phyloP scores from a whole-genome alignment of 1,140 invertebrate species.

The Thaumatotibia leucotreta region DNA sequence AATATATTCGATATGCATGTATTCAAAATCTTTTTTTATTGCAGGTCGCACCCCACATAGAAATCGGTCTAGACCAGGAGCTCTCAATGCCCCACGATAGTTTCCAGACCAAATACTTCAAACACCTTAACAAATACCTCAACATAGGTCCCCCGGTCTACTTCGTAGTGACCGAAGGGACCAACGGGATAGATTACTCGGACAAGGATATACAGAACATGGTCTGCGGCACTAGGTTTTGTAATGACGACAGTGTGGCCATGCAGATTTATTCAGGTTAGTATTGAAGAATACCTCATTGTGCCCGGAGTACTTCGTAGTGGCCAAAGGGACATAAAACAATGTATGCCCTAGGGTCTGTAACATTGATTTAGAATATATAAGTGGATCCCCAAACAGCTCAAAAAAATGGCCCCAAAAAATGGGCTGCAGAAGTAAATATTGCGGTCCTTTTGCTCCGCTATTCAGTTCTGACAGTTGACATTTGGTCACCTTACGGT shows the following conservation, averaged over 20 bases:
- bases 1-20: not conserved
- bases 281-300: conserved; percentile 10
- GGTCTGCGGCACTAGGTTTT: conserved; percentile 89
- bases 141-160: conserved; percentile 98
- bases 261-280: conserved; percentile 88
- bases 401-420: no score
- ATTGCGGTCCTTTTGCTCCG: no score
- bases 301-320: no score
- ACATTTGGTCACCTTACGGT: no score
- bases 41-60: conserved; percentile 88
- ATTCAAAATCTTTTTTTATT: conserved; percentile 3
- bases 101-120: conserved; percentile 94
- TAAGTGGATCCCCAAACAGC: no score
- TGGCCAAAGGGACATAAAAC: no score
- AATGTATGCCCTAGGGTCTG: no score
- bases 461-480: no score
- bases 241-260: conserved; percentile 87
- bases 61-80: conserved; percentile 97
- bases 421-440: no score
- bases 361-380: no score
- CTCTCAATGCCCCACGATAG: conserved; percentile 98
- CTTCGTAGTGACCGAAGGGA: conserved; percentile 93
- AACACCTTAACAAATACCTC: conserved; percentile 90
- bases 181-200: conserved; percentile 88
- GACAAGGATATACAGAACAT: conserved; percentile 85